Conservation (phyloP, 2,888 invertebrate genomes). For the Thyatira batis region DNA sequence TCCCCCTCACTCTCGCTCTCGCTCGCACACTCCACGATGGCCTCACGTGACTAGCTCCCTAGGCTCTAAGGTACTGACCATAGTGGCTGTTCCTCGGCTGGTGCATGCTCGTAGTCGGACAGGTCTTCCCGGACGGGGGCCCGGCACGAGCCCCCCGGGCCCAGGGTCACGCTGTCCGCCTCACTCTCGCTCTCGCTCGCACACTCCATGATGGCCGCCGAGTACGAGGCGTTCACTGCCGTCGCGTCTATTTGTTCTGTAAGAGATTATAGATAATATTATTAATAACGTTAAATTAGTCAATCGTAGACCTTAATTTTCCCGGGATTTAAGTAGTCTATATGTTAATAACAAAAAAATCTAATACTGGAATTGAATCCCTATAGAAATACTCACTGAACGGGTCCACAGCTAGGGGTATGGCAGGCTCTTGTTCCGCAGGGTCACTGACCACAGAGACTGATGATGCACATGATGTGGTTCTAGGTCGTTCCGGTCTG, state of each 20-base stretch:
- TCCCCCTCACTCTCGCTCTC: slow-evolving; percentile 75
- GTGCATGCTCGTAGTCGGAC: slow-evolving; percentile 59
- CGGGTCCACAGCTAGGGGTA: slow-evolving; percentile 60
- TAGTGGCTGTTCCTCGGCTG: slow-evolving; percentile 53
- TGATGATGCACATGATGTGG: slow-evolving; percentile 71
- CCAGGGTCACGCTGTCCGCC: slow-evolving; percentile 53
- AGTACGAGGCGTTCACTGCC: slow-evolving; percentile 56
- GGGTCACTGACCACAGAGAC: slow-evolving; percentile 78
- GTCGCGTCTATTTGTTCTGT: slow-evolving; percentile 74
- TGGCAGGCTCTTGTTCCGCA: slow-evolving; percentile 52
- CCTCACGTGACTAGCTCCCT: no score
- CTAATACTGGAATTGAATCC: neutral
- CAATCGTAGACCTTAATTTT: no score
- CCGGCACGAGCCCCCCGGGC: slow-evolving; percentile 42
- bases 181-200: slow-evolving; percentile 71
- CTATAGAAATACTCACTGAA: slow-evolving; percentile 61
- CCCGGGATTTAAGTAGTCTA: no score
- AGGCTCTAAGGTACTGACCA: slow-evolving; percentile 42
- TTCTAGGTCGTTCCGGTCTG: slow-evolving; percentile 67
- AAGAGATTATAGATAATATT: slow-evolving; percentile 12
- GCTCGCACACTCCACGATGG: slow-evolving; percentile 67
- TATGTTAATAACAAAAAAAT: no score
- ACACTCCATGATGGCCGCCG: slow-evolving; percentile 63
- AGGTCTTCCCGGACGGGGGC: slow-evolving; percentile 35
- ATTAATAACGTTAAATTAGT: neutral